Conservation (phyloP, 2,797 vertebrate genomes). For the Potorous gilbertii region DNA sequence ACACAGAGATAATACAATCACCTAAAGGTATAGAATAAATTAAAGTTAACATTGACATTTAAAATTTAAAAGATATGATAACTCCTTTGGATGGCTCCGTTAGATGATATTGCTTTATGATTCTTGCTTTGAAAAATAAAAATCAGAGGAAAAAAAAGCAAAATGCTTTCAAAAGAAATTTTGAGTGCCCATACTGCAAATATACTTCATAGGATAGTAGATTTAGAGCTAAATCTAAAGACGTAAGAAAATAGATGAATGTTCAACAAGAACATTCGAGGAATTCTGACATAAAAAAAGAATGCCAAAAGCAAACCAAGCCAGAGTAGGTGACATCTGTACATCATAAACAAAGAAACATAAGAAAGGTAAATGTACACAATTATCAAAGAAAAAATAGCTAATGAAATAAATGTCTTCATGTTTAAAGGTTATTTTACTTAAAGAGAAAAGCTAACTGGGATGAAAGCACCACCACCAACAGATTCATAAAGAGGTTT, state of each 20-base stretch:
- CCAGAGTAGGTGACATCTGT: background rate
- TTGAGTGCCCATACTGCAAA: background rate
- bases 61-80: background rate
- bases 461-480: background rate
- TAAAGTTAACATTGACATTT: background rate
- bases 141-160: background rate
- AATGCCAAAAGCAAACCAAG: background rate
- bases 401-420: background rate
- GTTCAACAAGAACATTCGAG: background rate
- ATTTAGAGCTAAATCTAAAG: background rate
- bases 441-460: background rate
- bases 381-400: background rate
- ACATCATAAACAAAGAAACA: background rate
- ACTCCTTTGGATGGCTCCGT: background rate
- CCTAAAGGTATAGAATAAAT: background rate
- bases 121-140: background rate
- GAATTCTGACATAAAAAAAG: background rate
- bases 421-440: background rate
- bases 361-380: background rate
- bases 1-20: background rate
- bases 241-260: background rate
- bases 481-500: background rate
- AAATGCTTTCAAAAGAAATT: background rate
- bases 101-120: background rate
- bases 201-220: background rate